Percentiles rank a stretch among this genome's conserved stretches.
Evolutionary conservation across 1,140 invertebrate genomes (phyloP).

Genomic region (Achatina immaculata): DNA sequence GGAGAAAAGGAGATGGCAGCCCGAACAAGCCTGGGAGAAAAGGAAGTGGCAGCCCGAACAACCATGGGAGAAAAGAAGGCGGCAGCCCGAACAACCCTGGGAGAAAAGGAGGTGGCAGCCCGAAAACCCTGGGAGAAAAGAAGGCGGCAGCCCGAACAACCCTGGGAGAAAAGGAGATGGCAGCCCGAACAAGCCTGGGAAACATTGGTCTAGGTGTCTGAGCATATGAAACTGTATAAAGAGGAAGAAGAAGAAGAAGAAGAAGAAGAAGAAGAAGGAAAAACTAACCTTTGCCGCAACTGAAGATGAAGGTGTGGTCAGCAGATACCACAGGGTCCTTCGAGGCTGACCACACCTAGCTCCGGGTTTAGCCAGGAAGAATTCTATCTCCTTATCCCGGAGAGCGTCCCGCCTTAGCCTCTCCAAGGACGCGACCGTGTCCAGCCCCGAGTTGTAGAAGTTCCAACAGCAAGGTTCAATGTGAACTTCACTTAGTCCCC

Average conservation of each 20-base stretch:
- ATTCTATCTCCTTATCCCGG: background rate
- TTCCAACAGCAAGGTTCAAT: constrained; percentile 55
- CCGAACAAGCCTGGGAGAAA: no score
- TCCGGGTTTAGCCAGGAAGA: background rate
- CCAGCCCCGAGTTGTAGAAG: constrained; percentile 51
- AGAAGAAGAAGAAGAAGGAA: background rate
- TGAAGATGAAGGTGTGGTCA: constrained; percentile 34
- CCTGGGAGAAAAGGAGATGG: no score
- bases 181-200: no score
- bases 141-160: no score
- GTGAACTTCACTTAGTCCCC: constrained; percentile 45
- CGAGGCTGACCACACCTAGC: background rate
- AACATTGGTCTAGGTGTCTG: no score
- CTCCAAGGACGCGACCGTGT: constrained; percentile 43
- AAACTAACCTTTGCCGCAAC: constrained; percentile 22
- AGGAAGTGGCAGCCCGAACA: no score
- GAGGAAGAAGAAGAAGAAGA: background rate
- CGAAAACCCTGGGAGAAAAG: no score
- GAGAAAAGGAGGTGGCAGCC: no score
- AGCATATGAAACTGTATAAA: no score
- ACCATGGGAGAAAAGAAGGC: no score
- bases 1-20: no score
- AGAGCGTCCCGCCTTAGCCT: constrained; percentile 47
- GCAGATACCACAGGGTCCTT: constrained; percentile 15
- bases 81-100: no score